Percentiles rank a stretch among this genome's conserved stretches.
These are phyloP conservation scores for Griposia aprilina DNA, from an alignment of 2,888 invertebrate species.

Conservation along the genomic window DNA sequence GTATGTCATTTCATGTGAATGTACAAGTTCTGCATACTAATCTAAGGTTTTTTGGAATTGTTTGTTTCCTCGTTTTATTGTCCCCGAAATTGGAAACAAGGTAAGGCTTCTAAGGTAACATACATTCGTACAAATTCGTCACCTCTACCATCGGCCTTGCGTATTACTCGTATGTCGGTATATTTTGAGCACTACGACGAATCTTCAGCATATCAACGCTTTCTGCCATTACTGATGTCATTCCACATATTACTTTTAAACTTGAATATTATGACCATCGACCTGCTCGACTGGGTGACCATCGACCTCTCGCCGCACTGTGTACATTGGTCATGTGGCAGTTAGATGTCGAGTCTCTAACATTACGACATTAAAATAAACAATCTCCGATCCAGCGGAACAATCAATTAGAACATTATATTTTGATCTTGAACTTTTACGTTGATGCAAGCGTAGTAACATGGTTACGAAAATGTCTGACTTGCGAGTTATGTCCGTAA, in stretches of 20 bases:
- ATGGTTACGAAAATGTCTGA: conserved; percentile 29
- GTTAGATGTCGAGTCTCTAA: conserved; percentile 36
- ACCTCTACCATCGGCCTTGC: conserved; percentile 41
- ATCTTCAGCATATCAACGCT: neutral
- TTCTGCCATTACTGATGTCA: conserved; percentile 31
- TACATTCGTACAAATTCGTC: conserved; percentile 23
- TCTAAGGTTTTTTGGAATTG: conserved; percentile 28
- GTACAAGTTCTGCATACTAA: conserved; percentile 47
- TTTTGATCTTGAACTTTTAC: conserved; percentile 63
- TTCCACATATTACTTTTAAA: conserved; percentile 34
- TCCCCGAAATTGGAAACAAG: conserved; percentile 57
- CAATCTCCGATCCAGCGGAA: conserved; percentile 42
- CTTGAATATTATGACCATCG: conserved; percentile 39
- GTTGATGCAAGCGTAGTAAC: conserved; percentile 46
- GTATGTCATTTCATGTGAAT: conserved; percentile 30
- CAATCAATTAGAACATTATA: conserved; percentile 61
- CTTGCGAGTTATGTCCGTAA: conserved; percentile 1
- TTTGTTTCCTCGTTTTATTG: conserved; percentile 54
- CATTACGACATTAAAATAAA: conserved; percentile 53
- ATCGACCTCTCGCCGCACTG: conserved; percentile 47
- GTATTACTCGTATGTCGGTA: neutral
- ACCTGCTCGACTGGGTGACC: conserved; percentile 40
- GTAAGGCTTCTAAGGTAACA: conserved; percentile 45
- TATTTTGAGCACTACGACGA: neutral
- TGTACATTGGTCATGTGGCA: conserved; percentile 31